Evolutionary conservation across 2,888 invertebrate genomes (phyloP).

Genomic region (Synergus gifuensis): DNA sequence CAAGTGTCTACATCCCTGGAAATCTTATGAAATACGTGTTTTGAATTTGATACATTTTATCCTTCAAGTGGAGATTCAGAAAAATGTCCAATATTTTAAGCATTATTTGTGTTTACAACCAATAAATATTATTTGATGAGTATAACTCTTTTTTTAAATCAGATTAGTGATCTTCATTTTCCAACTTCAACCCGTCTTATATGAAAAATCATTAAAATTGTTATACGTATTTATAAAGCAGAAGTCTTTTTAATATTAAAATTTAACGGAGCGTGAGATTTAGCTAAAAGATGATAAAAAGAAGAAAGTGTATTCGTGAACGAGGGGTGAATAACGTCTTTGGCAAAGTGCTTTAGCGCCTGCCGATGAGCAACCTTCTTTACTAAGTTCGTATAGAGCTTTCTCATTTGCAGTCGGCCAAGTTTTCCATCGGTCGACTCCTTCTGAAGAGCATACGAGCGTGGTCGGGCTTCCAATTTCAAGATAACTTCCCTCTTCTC

Average conservation of each 20-base stretch:
- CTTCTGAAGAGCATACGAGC: constrained; percentile 34
- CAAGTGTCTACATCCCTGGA: not conserved
- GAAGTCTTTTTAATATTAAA: not conserved
- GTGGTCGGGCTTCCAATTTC: constrained; percentile 50
- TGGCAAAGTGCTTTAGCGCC: constrained; percentile 21
- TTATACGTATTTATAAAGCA: not conserved
- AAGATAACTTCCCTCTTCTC: constrained; percentile 51
- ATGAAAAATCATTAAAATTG: not conserved
- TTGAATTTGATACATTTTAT: not conserved
- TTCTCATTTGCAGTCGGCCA: constrained; percentile 43
- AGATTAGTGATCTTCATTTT: not conserved
- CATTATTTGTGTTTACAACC: no score
- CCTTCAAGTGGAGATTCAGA: not conserved
- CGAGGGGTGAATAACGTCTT: constrained; percentile 16
- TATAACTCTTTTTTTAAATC: no score
- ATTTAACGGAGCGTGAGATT: not conserved
- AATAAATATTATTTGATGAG: no score
- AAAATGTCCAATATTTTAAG: no score
- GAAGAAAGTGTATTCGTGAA: not conserved
- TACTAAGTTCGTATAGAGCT: constrained; percentile 8
- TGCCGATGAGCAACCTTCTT: not conserved
- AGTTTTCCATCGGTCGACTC: constrained; percentile 47
- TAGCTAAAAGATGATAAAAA: constrained; percentile 17
- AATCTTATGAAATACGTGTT: not conserved
- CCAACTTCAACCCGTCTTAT: rapidly evolving